Conservation (phyloP, 2,113 vertebrate species). For the Sander lucioperca region DNA sequence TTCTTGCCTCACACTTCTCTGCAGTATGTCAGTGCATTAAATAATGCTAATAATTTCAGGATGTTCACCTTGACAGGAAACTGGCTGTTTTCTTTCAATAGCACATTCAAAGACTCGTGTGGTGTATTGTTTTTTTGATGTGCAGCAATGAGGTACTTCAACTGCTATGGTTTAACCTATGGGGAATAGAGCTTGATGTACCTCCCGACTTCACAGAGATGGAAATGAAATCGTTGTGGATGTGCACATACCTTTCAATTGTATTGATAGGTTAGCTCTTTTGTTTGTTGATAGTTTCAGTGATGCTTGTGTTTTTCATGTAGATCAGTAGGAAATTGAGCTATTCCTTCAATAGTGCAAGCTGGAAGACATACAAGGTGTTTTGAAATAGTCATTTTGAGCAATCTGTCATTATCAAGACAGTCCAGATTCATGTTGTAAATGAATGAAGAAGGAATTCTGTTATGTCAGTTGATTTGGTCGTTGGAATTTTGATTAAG, state of each 20-base stretch:
- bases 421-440: conserved; percentile 17
- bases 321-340: conserved; percentile 55
- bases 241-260: conserved; percentile 54
- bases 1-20: conserved; percentile 44
- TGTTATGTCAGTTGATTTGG: conserved; percentile 40
- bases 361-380: conserved; percentile 26
- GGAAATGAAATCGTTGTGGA: conserved; percentile 60
- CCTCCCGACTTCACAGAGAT: conserved; percentile 68
- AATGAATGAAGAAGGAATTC: conserved; percentile 33
- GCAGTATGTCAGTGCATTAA: conserved; percentile 68
- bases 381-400: conserved; percentile 33
- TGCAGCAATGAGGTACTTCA: conserved; percentile 70
- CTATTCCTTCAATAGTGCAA: conserved; percentile 40
- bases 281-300: conserved; percentile 62
- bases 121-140: conserved; percentile 71
- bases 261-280: conserved; percentile 68
- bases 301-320: conserved; percentile 45
- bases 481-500: conserved; percentile 35
- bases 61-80: conserved; percentile 78
- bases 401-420: conserved; percentile 41
- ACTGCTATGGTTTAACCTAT: conserved; percentile 79
- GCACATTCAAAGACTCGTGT: conserved; percentile 68
- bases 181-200: conserved; percentile 73
- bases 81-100: conserved; percentile 74
- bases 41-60: conserved; percentile 80